Percentiles rank a stretch among this genome's conserved stretches.
Evolutionary conservation across 2,888 invertebrate genomes (phyloP).

Genomic region (Carterocephalus palaemon): DNA sequence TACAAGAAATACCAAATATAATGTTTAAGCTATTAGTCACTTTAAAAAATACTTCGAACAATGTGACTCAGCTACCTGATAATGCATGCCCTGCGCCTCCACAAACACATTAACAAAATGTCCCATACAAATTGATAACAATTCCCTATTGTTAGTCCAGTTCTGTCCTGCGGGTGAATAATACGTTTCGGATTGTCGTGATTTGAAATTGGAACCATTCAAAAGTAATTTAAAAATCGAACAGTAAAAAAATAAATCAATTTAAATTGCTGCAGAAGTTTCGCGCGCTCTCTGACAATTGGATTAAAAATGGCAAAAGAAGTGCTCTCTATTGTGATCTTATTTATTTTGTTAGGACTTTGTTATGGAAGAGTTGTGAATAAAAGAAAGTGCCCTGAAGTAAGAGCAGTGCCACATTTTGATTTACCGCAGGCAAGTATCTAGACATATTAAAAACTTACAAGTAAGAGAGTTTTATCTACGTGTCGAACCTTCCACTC

Average conservation of each 20-base stretch:
- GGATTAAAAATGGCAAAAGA: conserved; percentile 38
- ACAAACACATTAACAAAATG: conserved; percentile 58
- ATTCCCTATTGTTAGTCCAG: conserved; percentile 68
- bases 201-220: conserved; percentile 16
- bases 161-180: conserved; percentile 49
- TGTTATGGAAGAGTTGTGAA: conserved; percentile 66
- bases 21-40: conserved; percentile 15
- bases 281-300: neutral
- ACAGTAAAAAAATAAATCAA: no score
- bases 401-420: conserved; percentile 88
- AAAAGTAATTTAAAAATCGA: conserved; percentile 22
- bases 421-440: conserved; percentile 83
- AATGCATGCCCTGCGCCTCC: conserved; percentile 65
- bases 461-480: no score
- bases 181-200: conserved; percentile 46
- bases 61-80: conserved; percentile 43
- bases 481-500: no score
- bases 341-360: conserved; percentile 38
- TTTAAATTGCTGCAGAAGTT: no score
- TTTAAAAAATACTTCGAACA: conserved; percentile 21
- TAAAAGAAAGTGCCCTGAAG: conserved; percentile 86
- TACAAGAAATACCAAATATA: neutral
- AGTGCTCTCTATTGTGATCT: conserved; percentile 35
- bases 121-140: conserved; percentile 73
- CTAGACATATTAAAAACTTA: no score